These are phyloP conservation scores for Myopa testacea DNA, from an alignment of 2,888 invertebrate species.

Conservation along the genomic window DNA sequence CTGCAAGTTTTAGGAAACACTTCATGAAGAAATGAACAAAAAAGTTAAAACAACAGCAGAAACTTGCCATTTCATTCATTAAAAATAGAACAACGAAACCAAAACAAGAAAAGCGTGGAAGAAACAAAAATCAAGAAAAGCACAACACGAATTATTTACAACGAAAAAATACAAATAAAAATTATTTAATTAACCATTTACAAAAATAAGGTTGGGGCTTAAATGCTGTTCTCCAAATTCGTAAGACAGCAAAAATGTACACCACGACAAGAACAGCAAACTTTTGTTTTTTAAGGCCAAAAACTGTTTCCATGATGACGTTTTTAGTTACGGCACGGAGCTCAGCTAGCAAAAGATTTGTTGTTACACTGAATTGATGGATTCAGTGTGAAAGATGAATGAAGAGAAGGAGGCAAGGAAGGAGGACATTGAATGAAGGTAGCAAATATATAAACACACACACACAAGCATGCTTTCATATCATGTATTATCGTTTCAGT, in stretches of 20 bases:
- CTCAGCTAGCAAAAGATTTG: background rate
- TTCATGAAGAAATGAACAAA: background rate
- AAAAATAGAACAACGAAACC: background rate
- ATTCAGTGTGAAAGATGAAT: no score
- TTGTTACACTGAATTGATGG: no score
- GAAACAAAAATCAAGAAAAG: no score
- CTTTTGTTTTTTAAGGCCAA: background rate
- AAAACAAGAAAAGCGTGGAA: no score
- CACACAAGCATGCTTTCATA: background rate
- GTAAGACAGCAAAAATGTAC: background rate
- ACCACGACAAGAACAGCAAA: background rate
- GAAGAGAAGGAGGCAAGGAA: no score
- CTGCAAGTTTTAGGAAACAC: constrained; percentile 7
- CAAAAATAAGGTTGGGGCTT: background rate
- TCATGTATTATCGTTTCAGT: no score
- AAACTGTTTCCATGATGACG: constrained; percentile 22
- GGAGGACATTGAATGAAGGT: no score
- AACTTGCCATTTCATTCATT: background rate
- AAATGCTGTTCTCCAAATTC: background rate
- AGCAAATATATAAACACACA: background rate
- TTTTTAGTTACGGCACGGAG: background rate
- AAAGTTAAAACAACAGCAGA: no score
- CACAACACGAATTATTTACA: no score
- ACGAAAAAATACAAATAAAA: background rate
- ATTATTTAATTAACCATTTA: background rate